Evolutionary conservation across 2,888 invertebrate species (phyloP).

Genomic region (Cyclophora albipunctata): DNA sequence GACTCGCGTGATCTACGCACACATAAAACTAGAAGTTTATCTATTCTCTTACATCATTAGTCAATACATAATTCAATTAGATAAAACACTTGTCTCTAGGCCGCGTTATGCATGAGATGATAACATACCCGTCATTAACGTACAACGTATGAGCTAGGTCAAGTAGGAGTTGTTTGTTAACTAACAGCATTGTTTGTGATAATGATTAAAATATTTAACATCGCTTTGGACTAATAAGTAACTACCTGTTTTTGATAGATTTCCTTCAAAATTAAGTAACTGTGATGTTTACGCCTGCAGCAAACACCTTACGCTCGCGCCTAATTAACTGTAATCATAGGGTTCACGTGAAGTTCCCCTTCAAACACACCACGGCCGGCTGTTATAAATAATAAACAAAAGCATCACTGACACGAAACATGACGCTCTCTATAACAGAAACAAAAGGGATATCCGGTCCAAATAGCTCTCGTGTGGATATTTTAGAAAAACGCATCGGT

Average conservation of each 20-base stretch:
- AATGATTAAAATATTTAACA: too few species aligned
- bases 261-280: too few species aligned
- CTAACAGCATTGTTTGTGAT: too few species aligned
- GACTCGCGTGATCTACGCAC: constrained; percentile 44
- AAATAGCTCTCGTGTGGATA: constrained; percentile 23
- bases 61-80: not conserved
- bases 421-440: constrained; percentile 42
- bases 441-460: constrained; percentile 57
- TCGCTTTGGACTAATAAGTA: too few species aligned
- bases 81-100: constrained; percentile 3
- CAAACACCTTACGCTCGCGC: constrained; percentile 29
- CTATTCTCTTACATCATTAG: constrained; percentile 1
- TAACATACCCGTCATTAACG: not conserved
- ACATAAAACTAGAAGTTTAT: constrained; percentile 13
- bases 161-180: not conserved
- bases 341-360: constrained; percentile 39
- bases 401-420: constrained; percentile 53
- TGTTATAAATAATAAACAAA: constrained; percentile 60
- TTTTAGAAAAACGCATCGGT: constrained; percentile 25
- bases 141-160: constrained; percentile 3
- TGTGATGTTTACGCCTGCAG: constrained; percentile 4
- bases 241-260: too few species aligned
- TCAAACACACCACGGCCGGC: constrained; percentile 28
- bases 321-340: constrained; percentile 45
- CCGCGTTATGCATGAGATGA: not conserved